Base-by-base conservation (phyloP, 1,140 invertebrate genomes). In the Choristoneura fumiferana region DNA sequence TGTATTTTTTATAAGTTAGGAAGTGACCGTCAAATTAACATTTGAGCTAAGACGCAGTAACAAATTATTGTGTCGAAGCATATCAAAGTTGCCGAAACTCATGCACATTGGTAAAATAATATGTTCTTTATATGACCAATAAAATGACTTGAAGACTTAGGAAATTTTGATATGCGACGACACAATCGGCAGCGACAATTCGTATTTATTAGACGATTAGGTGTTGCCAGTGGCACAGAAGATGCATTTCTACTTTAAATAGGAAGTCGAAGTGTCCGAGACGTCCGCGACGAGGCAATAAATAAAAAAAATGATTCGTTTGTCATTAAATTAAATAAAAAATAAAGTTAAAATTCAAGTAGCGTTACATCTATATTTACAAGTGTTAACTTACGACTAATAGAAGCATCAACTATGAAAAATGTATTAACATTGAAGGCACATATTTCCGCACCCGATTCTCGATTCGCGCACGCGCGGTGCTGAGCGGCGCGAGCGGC, bases 371-470 rank as follows among this genome's bases (percentile, higher is more conserved):
- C 82, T 87, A 87, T 87, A 88, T 88, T 79, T 88, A 87, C 84
- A 88, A 69, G 63, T 75, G 75, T 78, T 78, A 78, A 76, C 82
- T 88, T 86, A 88, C 54, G 60, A 65, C 78, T 88, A 86, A 71
- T 87, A 85, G 76, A 88, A 88, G 85, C 85, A 87, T 88, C 84
- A 87, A 88, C 82, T 88, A 88, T 88, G 82, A 86, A 85, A 81
- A 78, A 71, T 76, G 78, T 88, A 86, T 88, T 76, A 87, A 87
- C 84, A 88, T 85, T 84, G 81, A 88, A 88, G 84, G 85, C 85
- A 88, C 85, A 88, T 88, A 69, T 75, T 88, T 88, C 77, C 85
- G 85, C 85, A 87, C 85, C 83, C 84, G 78, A 79, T 81, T 81
- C 79, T 71, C 61, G 63, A 60, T 64, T 63, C 73, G 78, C 78